A percentile compares a stretch with the other conserved stretches of the same genome.
phyloP scores from a whole-genome alignment of 92 coral and sea anemone species.

The Muricea muricata region DNA sequence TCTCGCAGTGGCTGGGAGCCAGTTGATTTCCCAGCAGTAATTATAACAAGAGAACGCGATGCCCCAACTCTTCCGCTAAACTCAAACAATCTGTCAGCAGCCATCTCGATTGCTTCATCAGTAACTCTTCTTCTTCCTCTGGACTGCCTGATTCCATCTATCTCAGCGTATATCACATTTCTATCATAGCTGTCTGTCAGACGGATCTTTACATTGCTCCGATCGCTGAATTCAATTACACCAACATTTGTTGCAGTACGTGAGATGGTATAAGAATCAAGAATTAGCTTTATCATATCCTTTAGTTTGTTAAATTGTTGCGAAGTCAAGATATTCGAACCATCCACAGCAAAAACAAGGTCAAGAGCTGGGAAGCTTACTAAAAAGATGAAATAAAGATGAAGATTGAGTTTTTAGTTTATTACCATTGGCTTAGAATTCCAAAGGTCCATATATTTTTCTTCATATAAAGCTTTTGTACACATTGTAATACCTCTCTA shows the following conservation, averaged over 20 bases:
- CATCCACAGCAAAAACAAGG: slow-evolving; percentile 83
- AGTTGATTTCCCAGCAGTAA: slow-evolving; percentile 75
- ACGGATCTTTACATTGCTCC: slow-evolving; percentile 65
- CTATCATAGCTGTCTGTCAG: slow-evolving; percentile 63
- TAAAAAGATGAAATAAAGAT: neutral
- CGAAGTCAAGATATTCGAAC: slow-evolving; percentile 67
- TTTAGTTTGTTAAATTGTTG: slow-evolving; percentile 68
- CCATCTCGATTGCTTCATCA: slow-evolving; percentile 72
- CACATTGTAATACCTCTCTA: too few species aligned
- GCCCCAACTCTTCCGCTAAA: slow-evolving; percentile 71
- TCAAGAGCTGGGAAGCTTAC: slow-evolving; percentile 70
- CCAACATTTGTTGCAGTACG: slow-evolving; percentile 75
- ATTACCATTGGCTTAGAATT: too few species aligned
- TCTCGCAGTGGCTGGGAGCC: slow-evolving; percentile 65
- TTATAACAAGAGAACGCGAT: slow-evolving; percentile 64
- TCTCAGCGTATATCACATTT: slow-evolving; percentile 67
- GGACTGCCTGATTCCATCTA: slow-evolving; percentile 69
- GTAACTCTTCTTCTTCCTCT: slow-evolving; percentile 55
- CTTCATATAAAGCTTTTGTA: too few species aligned
- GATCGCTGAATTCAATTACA: slow-evolving; percentile 70
- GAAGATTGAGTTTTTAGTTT: too few species aligned
- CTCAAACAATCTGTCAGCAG: slow-evolving; percentile 64
- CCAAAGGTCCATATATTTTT: too few species aligned
- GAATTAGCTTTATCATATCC: slow-evolving; percentile 61
- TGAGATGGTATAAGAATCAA: slow-evolving; percentile 72